Evolutionary conservation across 2,113 vertebrate species (phyloP).

Genomic region (Orthonyx spaldingii): DNA sequence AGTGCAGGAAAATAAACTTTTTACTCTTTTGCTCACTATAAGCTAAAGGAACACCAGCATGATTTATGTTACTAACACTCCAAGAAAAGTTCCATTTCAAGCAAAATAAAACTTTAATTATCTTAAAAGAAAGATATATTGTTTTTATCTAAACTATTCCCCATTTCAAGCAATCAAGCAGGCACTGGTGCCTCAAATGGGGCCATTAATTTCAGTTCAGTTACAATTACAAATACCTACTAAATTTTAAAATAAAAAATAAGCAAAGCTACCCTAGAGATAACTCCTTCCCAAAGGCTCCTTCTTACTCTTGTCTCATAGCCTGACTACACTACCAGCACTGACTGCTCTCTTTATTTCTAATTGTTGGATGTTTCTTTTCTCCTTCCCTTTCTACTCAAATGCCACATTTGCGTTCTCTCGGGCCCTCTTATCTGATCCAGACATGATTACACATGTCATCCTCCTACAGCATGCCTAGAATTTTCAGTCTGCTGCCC

Average conservation of each 20-base stretch:
- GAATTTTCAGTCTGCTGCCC: background rate
- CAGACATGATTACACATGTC: background rate
- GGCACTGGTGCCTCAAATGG: background rate
- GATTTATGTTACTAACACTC: background rate
- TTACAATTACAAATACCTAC: background rate
- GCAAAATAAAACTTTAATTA: background rate
- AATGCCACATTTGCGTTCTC: background rate
- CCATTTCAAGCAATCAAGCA: background rate
- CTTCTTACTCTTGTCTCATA: background rate
- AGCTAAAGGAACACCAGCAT: background rate
- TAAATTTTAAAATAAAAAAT: background rate
- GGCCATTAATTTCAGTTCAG: background rate
- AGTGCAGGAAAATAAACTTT: background rate
- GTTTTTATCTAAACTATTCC: background rate
- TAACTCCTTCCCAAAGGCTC: background rate
- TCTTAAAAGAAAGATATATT: background rate
- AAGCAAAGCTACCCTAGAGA: background rate
- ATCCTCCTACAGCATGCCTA: background rate
- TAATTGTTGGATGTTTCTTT: background rate
- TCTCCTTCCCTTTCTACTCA: background rate
- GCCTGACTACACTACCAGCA: background rate
- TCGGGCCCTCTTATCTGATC: background rate
- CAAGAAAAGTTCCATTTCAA: background rate
- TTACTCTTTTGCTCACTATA: background rate
- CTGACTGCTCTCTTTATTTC: background rate